Percentiles rank a stretch among this genome's conserved stretches.
Evolutionary conservation across 2,888 invertebrate species (phyloP).

Genomic region (Xanthorhoe spadicearia): DNA sequence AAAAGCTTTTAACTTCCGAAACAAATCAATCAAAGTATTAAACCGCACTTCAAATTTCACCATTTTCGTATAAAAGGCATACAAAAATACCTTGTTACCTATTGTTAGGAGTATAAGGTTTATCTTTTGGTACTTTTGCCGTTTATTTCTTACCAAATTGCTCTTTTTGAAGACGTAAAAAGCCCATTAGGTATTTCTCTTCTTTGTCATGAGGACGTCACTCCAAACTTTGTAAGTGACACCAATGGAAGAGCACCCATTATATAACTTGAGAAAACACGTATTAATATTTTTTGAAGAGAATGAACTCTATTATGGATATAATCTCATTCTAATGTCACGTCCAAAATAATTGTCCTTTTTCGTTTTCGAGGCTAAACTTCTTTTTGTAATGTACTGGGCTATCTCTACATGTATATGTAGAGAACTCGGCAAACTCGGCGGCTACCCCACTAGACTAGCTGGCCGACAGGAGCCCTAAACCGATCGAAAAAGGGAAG

Average conservation of each 20-base stretch:
- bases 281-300: slow-evolving; percentile 26
- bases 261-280: slow-evolving; percentile 26
- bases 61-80: slow-evolving; percentile 16
- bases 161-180: slow-evolving; percentile 50
- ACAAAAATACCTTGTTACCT: slow-evolving; percentile 15
- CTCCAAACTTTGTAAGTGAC: slow-evolving; percentile 48
- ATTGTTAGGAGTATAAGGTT: slow-evolving; percentile 22
- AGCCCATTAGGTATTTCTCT: slow-evolving; percentile 50
- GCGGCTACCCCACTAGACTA: no score
- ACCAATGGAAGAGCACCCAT: slow-evolving; percentile 27
- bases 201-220: slow-evolving; percentile 51
- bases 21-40: slow-evolving; percentile 43
- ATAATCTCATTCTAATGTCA: background rate
- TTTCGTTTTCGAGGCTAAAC: no score
- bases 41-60: slow-evolving; percentile 39
- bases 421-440: no score
- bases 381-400: no score
- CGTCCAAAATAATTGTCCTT: background rate
- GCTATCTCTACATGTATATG: no score
- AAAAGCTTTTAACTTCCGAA: slow-evolving; percentile 41
- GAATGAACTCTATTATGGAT: slow-evolving; percentile 13
- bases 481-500: no score
- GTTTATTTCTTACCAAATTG: slow-evolving; percentile 48
- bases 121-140: slow-evolving; percentile 8
- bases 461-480: no score